phyloP scores from a whole-genome alignment of 2,113 vertebrate genomes.

The Orthonyx spaldingii region DNA sequence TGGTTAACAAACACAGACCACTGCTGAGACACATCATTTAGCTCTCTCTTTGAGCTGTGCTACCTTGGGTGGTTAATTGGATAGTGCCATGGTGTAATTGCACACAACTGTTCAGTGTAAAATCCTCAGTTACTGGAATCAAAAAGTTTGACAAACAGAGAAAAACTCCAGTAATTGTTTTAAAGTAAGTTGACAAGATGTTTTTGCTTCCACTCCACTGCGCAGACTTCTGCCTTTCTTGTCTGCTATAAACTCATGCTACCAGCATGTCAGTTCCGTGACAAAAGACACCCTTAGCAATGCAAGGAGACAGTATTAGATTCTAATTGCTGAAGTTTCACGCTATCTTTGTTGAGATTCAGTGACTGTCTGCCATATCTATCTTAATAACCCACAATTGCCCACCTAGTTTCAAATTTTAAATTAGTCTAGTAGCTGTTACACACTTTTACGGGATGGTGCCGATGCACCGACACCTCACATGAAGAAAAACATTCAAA shows the following conservation, averaged over 20 bases:
- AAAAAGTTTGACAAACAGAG: neutral
- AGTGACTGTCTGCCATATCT: neutral
- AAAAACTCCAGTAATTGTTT: neutral
- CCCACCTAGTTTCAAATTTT: neutral
- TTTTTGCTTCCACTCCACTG: neutral
- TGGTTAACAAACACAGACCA: neutral
- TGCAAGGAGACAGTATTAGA: neutral
- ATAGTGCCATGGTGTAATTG: neutral
- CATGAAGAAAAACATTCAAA: neutral
- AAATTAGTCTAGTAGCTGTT: neutral
- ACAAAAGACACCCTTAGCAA: neutral
- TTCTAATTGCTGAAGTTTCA: neutral
- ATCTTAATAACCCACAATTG: neutral
- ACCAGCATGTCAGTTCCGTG: neutral
- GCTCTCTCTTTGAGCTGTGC: neutral
- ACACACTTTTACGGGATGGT: neutral
- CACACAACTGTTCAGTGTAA: neutral
- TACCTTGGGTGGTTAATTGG: conserved; percentile 42
- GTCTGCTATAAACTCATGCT: neutral
- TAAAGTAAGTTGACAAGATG: neutral
- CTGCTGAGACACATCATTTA: neutral
- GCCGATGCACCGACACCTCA: accelerated
- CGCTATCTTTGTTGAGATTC: neutral
- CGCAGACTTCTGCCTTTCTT: neutral
- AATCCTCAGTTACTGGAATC: neutral